A percentile compares a stretch with the other conserved stretches of the same genome.
Conservation (phyloP, 1,140 invertebrate genomes). For the Brachionus asplanchnoidis region DNA sequence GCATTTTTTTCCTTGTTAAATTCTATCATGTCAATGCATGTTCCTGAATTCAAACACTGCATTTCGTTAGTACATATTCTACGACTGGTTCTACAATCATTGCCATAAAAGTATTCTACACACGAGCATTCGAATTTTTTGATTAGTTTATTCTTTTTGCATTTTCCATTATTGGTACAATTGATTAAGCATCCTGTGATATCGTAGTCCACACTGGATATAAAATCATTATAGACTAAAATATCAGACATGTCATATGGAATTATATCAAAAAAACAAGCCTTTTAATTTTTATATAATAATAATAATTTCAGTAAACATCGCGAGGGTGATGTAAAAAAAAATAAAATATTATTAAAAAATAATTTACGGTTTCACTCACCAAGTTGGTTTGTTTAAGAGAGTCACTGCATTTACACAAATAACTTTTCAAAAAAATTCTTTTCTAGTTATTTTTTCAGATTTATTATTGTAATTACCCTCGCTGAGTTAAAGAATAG, state of each 20-base stretch:
- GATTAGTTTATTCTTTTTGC: neutral
- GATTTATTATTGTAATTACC: neutral
- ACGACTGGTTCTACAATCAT: neutral
- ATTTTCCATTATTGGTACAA: slow-evolving; percentile 21
- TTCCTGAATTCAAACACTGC: neutral
- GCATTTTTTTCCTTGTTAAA: neutral
- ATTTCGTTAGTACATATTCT: neutral
- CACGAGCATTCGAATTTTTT: neutral
- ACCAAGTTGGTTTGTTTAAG: neutral
- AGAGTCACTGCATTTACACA: neutral
- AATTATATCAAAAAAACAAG: neutral
- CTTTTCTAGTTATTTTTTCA: neutral
- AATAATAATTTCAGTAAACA: no score
- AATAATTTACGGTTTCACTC: neutral
- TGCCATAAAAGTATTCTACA: neutral
- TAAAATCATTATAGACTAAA: neutral
- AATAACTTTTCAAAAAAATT: neutral
- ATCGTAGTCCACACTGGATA: neutral
- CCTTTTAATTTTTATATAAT: neutral
- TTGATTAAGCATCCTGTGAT: slow-evolving; percentile 13
- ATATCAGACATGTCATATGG: neutral
- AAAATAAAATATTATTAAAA: no score
- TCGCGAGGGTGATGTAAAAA: no score
- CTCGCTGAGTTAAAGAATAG: neutral
- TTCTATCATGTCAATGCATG: neutral